Evolutionary conservation across 2,797 vertebrate genomes (phyloP), one percentile per base, ranked within the genome.

Genomic region (Acanthis flammea): DNA sequence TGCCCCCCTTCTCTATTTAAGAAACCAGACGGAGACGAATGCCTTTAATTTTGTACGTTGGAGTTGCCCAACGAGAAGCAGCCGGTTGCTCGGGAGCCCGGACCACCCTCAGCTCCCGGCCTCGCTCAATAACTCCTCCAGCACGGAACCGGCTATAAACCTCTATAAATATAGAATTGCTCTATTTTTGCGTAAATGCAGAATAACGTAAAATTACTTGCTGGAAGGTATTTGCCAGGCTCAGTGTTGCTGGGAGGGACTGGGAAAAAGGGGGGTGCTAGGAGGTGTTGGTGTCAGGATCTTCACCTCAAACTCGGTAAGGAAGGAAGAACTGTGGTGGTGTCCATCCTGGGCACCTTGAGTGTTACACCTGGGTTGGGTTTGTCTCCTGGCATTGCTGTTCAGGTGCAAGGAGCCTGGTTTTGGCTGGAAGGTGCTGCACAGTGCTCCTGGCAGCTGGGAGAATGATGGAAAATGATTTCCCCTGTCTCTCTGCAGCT

Each of bases 121-220:
- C 96, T 95, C 84, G 97, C 95, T 96, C 95, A 62, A 31, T 93
- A 95, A 92, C 86, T 94, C 94, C 58, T 95, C 92, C 97, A 92
- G 79, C 81, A 85, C 72, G 76, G 97, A 97, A 94, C 96, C 65
- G 78, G 95, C 95, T 97, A 98, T 97, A 98, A 97, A 98, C 92
- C 97, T 94, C 97, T 96, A 92, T 87, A 96, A 93, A 97, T 90
- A 97, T 54, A 97, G 92, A 97, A 97, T 96, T 96, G 96, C 95
- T 98, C 97, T 98, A 98, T 98, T 98, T 98, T 98, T 98, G 97
- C 97, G 97, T 97, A 97, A 94, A 95, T 95, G 97, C 97, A 97
- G 96, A 95, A 97, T 90, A 94, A 96, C 62, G 97, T 97, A 97
- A 95, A 96, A 80, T 96, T 97, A 94, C 94, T 96, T 97, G 96